phyloP scores from a whole-genome alignment of 2,888 invertebrate species.

The Synanthedon formicaeformis region DNA sequence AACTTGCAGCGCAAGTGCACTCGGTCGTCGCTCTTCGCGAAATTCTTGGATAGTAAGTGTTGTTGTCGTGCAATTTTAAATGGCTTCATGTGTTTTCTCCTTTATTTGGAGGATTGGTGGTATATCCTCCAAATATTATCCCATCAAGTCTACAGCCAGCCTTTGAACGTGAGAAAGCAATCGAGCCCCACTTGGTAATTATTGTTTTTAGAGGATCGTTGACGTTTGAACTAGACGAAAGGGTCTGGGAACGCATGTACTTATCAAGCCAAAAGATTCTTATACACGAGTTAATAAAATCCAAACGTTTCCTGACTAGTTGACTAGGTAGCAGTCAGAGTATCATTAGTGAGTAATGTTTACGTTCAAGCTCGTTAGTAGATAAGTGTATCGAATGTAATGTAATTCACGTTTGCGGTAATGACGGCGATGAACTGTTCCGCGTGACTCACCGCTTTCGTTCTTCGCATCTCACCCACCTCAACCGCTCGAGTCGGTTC shows the following conservation, averaged over 20 bases:
- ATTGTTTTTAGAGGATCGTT: conserved; percentile 16
- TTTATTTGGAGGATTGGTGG: too few relatives aligned
- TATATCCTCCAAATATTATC: too few relatives aligned
- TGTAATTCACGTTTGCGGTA: conserved; percentile 16
- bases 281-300: too few relatives aligned
- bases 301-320: too few relatives aligned
- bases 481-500: conserved; percentile 14
- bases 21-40: conserved; percentile 46
- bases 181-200: conserved; percentile 6
- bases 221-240: conserved; percentile 16
- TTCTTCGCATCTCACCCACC: conserved; percentile 39
- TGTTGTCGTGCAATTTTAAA: not conserved
- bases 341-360: conserved; percentile 6
- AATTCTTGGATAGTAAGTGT: conserved; percentile 11
- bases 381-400: conserved; percentile 13
- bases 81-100: too few relatives aligned
- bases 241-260: conserved; percentile 15
- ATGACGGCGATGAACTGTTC: conserved; percentile 21
- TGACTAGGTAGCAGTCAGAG: too few relatives aligned
- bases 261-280: conserved; percentile 10
- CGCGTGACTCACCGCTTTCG: conserved; percentile 55
- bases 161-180: too few relatives aligned
- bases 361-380: conserved; percentile 11
- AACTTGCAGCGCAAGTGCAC: conserved; percentile 12
- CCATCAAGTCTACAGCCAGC: too few relatives aligned